These are phyloP conservation scores for Rhinolophus sinicus DNA, from an alignment of 2,113 vertebrate species.

Conservation along the genomic window DNA sequence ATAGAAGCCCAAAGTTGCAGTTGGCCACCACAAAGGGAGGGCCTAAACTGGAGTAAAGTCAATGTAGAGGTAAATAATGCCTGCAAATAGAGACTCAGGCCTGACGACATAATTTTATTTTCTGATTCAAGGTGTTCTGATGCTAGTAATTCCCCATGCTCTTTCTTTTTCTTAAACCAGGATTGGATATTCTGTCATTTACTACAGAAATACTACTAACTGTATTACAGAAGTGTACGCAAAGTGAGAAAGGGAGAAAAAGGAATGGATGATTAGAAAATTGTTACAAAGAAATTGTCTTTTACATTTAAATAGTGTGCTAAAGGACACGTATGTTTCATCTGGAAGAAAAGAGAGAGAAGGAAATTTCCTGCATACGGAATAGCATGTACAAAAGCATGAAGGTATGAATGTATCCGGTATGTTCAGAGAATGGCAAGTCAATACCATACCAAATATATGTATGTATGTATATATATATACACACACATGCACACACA, in stretches of 20 bases:
- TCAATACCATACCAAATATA: background rate
- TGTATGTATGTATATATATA: too few relatives aligned
- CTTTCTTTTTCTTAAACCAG: background rate
- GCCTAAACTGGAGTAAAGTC: background rate
- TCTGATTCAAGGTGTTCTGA: background rate
- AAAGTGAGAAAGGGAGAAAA: background rate
- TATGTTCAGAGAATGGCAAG: background rate
- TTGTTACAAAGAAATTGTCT: background rate
- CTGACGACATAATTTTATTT: background rate
- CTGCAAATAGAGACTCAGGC: background rate
- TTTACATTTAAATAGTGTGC: background rate
- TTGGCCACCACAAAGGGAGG: background rate
- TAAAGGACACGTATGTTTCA: background rate
- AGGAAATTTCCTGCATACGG: background rate
- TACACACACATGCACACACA: too few relatives aligned
- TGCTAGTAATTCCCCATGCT: background rate
- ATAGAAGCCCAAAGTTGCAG: background rate
- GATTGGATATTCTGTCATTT: background rate
- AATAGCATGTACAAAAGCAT: background rate
- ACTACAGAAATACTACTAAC: background rate
- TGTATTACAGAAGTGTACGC: background rate
- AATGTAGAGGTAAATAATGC: background rate
- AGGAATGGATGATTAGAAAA: background rate
- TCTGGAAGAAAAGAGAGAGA: background rate
- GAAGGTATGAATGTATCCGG: background rate